A percentile compares a stretch with the other conserved stretches of the same genome.
Evolutionary conservation across 2,113 vertebrate genomes (phyloP).

Genomic region (Nycticryphes semicollaris): DNA sequence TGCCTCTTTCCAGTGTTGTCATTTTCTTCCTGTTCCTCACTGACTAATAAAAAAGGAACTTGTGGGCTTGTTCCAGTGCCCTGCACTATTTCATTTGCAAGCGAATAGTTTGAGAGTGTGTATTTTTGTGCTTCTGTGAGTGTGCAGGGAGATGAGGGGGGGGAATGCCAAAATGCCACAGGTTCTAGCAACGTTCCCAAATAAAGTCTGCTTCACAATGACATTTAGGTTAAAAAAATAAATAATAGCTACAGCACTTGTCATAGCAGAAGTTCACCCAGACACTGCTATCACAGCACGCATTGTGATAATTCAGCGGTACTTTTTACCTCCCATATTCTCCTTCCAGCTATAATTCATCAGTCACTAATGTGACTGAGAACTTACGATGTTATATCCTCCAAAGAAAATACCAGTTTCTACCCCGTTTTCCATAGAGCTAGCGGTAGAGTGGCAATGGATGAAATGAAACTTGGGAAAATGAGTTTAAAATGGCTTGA

Average conservation of each 20-base stretch:
- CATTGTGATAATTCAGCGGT: not conserved
- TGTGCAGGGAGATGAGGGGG: not conserved
- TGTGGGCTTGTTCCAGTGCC: not conserved
- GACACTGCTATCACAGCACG: not conserved
- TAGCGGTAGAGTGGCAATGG: not conserved
- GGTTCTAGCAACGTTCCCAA: not conserved
- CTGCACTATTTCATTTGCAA: not conserved
- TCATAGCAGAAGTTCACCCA: not conserved
- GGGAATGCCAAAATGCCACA: not conserved
- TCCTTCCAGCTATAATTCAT: not conserved
- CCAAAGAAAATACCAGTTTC: not conserved
- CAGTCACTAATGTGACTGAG: not conserved
- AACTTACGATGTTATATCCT: rapidly evolving
- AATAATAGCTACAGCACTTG: not conserved
- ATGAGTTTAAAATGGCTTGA: not conserved
- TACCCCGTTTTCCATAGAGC: not conserved
- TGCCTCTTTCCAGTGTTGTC: constrained; percentile 18
- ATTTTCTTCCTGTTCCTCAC: constrained; percentile 42
- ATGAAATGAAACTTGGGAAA: not conserved
- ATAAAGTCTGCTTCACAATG: not conserved
- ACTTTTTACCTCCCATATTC: not conserved
- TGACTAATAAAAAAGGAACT: not conserved
- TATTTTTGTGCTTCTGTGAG: not conserved
- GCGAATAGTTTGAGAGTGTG: not conserved
- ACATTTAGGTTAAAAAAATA: not conserved